phyloP scores from a whole-genome alignment of 1,140 invertebrate genomes.

The Physella acuta region DNA sequence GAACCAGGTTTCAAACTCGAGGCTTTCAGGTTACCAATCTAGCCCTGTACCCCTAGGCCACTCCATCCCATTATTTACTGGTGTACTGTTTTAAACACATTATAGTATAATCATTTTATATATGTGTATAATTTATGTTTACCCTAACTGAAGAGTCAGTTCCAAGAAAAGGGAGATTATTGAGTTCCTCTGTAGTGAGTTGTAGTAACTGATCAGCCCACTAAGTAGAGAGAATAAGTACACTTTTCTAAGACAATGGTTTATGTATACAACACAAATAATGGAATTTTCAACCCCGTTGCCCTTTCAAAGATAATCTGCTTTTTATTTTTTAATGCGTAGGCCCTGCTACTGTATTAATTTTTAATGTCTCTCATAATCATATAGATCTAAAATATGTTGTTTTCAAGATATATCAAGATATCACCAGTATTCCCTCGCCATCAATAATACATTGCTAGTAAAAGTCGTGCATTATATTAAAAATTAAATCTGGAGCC shows the following conservation, averaged over 20 bases:
- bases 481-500: background rate
- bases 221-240: background rate
- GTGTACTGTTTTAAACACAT: too few relatives aligned
- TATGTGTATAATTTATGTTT: too few relatives aligned
- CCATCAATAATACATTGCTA: background rate
- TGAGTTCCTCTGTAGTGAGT: conserved; percentile 7
- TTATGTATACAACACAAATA: background rate
- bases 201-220: background rate
- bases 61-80: too few relatives aligned
- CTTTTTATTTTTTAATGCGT: background rate
- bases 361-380: background rate
- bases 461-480: background rate
- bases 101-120: too few relatives aligned
- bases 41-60: too few relatives aligned
- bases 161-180: conserved; percentile 16
- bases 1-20: too few relatives aligned
- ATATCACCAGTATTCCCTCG: background rate
- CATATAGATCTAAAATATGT: background rate
- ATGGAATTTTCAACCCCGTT: too few relatives aligned
- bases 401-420: background rate
- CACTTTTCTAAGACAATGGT: too few relatives aligned
- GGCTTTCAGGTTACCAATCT: too few relatives aligned
- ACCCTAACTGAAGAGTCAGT: too few relatives aligned
- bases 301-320: too few relatives aligned
- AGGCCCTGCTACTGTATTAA: background rate